Evolutionary conservation across 2,888 invertebrate species (phyloP), one percentile per base, ranked within the genome.

Genomic region (Phortica okadai): DNA sequence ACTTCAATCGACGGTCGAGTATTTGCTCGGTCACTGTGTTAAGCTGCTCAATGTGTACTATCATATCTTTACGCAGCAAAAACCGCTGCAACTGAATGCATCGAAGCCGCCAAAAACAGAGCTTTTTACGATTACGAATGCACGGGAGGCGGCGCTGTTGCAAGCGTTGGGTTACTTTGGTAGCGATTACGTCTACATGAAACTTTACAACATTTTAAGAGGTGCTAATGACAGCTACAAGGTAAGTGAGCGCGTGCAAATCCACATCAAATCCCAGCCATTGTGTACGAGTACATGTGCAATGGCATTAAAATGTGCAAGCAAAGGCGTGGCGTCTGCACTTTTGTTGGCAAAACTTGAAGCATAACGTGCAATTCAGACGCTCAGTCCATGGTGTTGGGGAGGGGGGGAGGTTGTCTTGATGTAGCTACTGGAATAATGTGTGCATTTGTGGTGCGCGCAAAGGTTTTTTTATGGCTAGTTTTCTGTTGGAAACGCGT

Each of bases 191-290:
- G 95, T 97, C 90, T 98, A 98, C 90, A 93, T 96, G 93, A 96
- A 95, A 91, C 93, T 98, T 78, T 96, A 96, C 90, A 97, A 97
- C 77, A 94, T 94, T 74, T 90, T 98, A 76, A 95, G 95, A 89
- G 95, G 95, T 81, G 95, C 97, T 4, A 96, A 97, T 91, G 94
- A 95, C 44, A 98, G 96, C 92, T 97, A 97, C 92, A 97, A 96
- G 94, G 97, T 96, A 90, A 90, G 88, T 81, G 62, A n/a, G 62
- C 25, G 62, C 25, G 62, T 62, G 62, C 62, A 62, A 62, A 62
- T 62, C 62, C 62, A 16, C 16, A 25, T 25, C 62, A 62, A 62
- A 62, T 62, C 62, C 25, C 50, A 50, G 50, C 50, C 50, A 50
- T 50, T 50, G 50, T 50, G 50, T 50, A 50, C 50, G 50, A 21